phyloP scores from a whole-genome alignment of 2,113 vertebrate genomes.

The Eurystomus gularis region DNA sequence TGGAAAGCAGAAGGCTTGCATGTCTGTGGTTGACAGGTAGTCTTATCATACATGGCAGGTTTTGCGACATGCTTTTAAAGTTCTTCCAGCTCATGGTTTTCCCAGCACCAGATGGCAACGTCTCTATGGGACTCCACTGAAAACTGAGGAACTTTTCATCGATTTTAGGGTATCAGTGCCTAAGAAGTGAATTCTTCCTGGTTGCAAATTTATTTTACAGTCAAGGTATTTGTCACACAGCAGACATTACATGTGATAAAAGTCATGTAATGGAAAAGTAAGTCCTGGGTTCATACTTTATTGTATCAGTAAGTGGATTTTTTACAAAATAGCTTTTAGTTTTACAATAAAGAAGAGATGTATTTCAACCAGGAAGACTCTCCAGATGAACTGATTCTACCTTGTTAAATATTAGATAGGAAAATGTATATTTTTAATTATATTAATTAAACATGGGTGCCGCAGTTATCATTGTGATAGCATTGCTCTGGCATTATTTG shows the following conservation, averaged over 20 bases:
- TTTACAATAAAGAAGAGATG: constrained; percentile 8
- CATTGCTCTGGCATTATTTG: not conserved
- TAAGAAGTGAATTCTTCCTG: not conserved
- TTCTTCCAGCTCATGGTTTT: not conserved
- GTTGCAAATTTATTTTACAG: not conserved
- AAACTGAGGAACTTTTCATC: not conserved
- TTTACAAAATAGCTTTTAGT: not conserved
- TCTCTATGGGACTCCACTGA: not conserved
- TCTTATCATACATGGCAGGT: constrained; percentile 8
- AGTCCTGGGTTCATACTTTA: not conserved
- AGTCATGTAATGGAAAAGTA: not conserved
- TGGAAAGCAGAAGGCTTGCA: not conserved
- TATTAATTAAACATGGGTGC: not conserved
- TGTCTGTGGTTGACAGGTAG: not conserved
- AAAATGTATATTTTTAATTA: constrained; percentile 13
- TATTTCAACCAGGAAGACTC: not conserved
- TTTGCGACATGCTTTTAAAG: not conserved
- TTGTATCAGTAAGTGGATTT: not conserved
- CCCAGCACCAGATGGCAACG: not conserved
- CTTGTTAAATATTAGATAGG: constrained; percentile 11
- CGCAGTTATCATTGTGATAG: not conserved
- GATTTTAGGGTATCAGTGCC: not conserved
- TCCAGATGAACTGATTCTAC: not conserved
- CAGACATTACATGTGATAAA: not conserved
- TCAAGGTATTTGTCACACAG: not conserved